Conservation (phyloP, 1,140 invertebrate species). For the Trachymyrmex septentrionalis region DNA sequence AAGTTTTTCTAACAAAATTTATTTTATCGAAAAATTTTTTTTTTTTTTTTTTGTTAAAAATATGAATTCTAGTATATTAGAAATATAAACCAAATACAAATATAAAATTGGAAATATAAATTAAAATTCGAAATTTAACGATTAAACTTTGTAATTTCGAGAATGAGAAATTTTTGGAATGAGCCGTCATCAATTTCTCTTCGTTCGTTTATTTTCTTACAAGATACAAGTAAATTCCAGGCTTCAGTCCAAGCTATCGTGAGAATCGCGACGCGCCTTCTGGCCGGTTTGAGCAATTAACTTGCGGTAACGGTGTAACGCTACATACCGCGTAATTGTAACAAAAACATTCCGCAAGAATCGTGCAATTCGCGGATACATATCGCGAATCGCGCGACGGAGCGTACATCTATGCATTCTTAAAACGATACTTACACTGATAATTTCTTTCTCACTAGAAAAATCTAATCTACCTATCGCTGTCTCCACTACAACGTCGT, state of each 20-base stretch:
- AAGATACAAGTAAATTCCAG: neutral
- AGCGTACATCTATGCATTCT: neutral
- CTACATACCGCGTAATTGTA: slow-evolving; percentile 45
- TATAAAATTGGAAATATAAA: slow-evolving; percentile 8
- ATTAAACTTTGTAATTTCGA: neutral
- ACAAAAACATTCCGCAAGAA: slow-evolving; percentile 55
- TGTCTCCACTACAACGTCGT: neutral
- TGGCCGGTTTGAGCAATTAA: slow-evolving; percentile 58
- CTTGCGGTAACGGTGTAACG: slow-evolving; percentile 26
- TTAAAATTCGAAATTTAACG: neutral
- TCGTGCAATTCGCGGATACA: neutral
- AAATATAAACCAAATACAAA: neutral
- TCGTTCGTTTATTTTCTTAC: neutral
- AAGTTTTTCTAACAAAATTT: neutral
- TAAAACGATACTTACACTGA: slow-evolving; percentile 1
- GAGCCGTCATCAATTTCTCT: neutral
- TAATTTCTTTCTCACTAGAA: slow-evolving; percentile 27
- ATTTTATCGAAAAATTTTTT: neutral
- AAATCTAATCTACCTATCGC: slow-evolving; percentile 2
- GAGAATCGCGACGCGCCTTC: slow-evolving; percentile 32
- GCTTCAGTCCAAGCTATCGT: slow-evolving; percentile 25
- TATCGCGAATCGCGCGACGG: slow-evolving; percentile 41
- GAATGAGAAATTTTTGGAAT: neutral
- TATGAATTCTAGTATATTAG: neutral
- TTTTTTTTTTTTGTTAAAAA: neutral